Conservation (phyloP, 2,113 vertebrate genomes). For the Cavia porcellus region DNA sequence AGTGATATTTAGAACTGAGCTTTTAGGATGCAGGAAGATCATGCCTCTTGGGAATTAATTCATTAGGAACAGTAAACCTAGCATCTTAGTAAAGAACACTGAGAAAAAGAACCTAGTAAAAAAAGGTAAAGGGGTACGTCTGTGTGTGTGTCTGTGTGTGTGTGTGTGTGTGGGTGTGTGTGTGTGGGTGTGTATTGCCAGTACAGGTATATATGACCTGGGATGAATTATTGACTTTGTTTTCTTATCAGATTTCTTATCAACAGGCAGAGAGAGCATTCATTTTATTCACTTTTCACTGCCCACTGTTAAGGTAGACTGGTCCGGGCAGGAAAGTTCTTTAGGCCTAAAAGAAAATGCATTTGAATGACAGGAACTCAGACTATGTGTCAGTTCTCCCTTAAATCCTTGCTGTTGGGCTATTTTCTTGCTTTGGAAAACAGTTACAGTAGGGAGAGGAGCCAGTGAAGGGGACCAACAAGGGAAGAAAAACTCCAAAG, state of each 20-base stretch:
- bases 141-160: no score
- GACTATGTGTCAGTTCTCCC: not conserved
- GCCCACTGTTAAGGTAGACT: not conserved
- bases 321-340: not conserved
- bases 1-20: not conserved
- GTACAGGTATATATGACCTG: not conserved
- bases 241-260: conserved; percentile 34
- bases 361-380: not conserved
- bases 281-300: not conserved
- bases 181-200: not conserved
- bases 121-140: not conserved
- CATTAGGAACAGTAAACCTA: not conserved
- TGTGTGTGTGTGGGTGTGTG: not conserved
- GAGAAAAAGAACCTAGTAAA: not conserved
- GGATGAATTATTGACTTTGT: conserved; percentile 47
- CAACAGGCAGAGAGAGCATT: not conserved
- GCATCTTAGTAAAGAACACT: not conserved
- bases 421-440: not conserved
- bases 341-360: not conserved
- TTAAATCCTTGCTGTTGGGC: not conserved
- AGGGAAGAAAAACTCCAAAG: not conserved
- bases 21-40: not conserved
- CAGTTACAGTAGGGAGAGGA: not conserved
- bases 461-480: not conserved
- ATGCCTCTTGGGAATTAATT: not conserved